Evolutionary conservation across 2,113 vertebrate species (phyloP).

Genomic region (Syrrhaptes paradoxus): DNA sequence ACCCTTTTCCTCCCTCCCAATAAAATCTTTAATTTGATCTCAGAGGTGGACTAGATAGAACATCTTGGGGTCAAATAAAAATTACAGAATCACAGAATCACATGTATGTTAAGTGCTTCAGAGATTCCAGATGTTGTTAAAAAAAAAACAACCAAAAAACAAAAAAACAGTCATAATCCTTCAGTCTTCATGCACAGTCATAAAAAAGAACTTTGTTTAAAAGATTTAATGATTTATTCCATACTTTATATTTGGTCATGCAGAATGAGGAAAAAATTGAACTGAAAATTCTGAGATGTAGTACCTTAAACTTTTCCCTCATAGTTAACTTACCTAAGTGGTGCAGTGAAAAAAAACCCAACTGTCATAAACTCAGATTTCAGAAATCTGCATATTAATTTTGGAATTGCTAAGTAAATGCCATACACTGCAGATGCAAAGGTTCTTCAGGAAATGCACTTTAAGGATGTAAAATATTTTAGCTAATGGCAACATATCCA

Average conservation of each 20-base stretch:
- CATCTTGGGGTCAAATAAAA: constrained; percentile 57
- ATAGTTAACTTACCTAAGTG: background rate
- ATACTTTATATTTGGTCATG: background rate
- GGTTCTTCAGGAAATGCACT: constrained; percentile 15
- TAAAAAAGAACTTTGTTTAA: background rate
- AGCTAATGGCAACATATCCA: background rate
- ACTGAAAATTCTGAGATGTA: background rate
- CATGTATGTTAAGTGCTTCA: constrained; percentile 43
- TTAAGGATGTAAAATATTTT: constrained; percentile 19
- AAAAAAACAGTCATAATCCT: constrained; percentile 30
- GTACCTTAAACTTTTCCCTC: background rate
- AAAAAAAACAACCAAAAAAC: constrained; percentile 66
- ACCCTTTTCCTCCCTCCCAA: constrained; percentile 62
- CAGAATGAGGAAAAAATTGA: background rate
- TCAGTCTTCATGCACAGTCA: background rate
- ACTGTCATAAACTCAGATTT: background rate
- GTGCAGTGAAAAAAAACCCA: background rate
- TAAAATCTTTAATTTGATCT: constrained; percentile 71
- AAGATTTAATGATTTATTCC: background rate
- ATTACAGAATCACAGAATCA: no score
- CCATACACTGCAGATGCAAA: background rate
- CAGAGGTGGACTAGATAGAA: constrained; percentile 58
- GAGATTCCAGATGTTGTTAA: constrained; percentile 69
- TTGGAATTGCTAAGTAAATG: constrained; percentile 15
- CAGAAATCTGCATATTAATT: constrained; percentile 4